phyloP scores from a whole-genome alignment of 2,113 vertebrate genomes.

The Microtus ochrogaster region DNA sequence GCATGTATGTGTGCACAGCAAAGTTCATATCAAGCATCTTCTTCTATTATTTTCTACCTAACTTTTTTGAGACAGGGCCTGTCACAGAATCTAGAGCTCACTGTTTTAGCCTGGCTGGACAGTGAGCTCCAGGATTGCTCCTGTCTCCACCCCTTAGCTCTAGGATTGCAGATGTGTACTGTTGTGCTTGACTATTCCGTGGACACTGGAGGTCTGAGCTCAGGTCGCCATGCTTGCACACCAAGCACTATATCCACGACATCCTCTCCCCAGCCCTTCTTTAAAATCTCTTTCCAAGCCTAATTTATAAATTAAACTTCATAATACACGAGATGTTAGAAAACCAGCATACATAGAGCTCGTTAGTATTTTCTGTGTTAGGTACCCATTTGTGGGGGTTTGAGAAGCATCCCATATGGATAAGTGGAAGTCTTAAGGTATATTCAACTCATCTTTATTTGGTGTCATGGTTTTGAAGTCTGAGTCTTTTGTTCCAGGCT shows the following conservation, averaged over 20 bases:
- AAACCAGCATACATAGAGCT: neutral
- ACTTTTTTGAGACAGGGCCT: neutral
- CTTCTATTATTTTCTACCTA: neutral
- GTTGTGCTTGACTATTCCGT: neutral
- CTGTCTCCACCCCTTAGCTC: neutral
- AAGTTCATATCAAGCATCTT: neutral
- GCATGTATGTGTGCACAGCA: neutral
- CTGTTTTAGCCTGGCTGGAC: neutral
- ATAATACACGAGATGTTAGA: too few relatives aligned
- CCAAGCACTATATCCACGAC: neutral
- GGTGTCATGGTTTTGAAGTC: neutral
- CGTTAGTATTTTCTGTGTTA: neutral
- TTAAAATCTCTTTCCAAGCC: neutral
- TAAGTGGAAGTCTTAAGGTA: neutral
- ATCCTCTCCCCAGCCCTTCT: too few relatives aligned
- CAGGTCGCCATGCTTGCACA: too few relatives aligned
- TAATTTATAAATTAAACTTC: neutral
- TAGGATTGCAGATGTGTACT: neutral
- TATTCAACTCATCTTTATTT: neutral
- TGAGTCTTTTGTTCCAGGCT: neutral
- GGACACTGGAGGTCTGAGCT: neutral
- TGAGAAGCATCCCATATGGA: neutral
- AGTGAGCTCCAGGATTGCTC: neutral
- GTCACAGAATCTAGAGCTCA: too few relatives aligned
- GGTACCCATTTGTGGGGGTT: neutral